phyloP scores from a whole-genome alignment of 2,113 vertebrate species.

The Rousettus leschenaultii region DNA sequence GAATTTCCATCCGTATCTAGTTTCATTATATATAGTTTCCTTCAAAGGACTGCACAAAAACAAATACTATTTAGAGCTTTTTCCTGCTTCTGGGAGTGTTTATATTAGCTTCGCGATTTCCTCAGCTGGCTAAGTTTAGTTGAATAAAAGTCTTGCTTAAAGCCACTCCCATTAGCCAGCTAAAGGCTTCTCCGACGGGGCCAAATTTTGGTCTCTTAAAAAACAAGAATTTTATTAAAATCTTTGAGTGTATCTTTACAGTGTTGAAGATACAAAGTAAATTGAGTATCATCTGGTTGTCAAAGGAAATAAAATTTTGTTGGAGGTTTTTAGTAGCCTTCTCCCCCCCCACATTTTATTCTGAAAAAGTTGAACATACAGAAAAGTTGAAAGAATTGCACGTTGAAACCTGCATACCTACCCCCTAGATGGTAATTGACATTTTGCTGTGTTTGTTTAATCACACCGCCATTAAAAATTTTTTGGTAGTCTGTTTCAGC shows the following conservation, averaged over 20 bases:
- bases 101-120: constrained; percentile 46
- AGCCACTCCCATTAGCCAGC: neutral
- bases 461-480: neutral
- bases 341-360: neutral
- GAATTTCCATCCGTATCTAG: neutral
- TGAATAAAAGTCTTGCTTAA: constrained; percentile 36
- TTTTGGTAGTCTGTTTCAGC: constrained; percentile 18
- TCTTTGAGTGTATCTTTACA: constrained; percentile 18
- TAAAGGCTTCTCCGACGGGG: neutral
- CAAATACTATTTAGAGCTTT: constrained; percentile 22
- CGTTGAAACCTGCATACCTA: neutral
- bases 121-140: neutral
- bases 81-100: constrained; percentile 1
- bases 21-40: neutral
- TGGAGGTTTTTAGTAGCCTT: neutral
- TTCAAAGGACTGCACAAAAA: neutral
- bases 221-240: neutral
- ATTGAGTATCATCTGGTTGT: neutral
- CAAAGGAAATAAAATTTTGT: constrained; percentile 19
- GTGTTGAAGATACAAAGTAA: neutral
- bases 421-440: neutral
- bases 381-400: neutral
- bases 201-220: neutral
- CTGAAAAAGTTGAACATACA: neutral
- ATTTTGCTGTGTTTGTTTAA: neutral